Base-by-base conservation (phyloP, 2,113 vertebrate species). In the Nothoprocta perdicaria region DNA sequence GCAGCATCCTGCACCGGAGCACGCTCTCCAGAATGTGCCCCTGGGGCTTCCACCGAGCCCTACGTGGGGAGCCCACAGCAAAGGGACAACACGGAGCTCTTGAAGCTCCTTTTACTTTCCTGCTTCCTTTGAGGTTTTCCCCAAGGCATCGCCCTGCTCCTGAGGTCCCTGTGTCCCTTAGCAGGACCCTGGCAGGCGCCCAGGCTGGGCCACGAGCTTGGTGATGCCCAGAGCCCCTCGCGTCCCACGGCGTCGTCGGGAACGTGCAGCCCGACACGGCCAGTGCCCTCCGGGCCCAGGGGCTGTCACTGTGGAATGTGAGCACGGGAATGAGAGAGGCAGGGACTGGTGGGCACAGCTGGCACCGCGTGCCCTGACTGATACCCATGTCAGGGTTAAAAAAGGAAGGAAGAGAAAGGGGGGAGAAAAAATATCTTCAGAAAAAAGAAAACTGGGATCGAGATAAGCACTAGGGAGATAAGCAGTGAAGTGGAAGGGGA, bases 221-320 rank as follows among this genome's bases (percentile, higher is more conserved):
- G 0, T 6, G 2, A 23, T 12, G 2, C 55, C 40, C 22, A 0
- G 31, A 1, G 27, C 24, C 58, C 26, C 0, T 0, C 0, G 0
- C 29, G 65, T 31, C 52, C 65, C 0, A 0, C 2, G 15, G 14
- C 18, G 10, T 50, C 17, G 0, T 27, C 43, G 1, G 11, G 76
- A 13, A 57, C 33, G 41, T 11, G 0, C 22, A 22, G 71, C 14
- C 1, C 19, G 40, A 62, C 40, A 3, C 16, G 50, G 4, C 55
- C 0, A 1, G 22, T 7, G 12, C 41, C 43, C 82, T 67, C 71
- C 15, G 23, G 1, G 4, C 40, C 46, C 12, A 2, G 3, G 7
- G n/a, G 31, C 40, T 23, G 22, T 68, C 57, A 23, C 1, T 52
- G 55, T 38, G 60, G 66, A 9, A 4, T 69, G 38, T 60, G 89